A percentile compares a stretch with the other conserved stretches of the same genome.
Evolutionary conservation across 2,888 invertebrate species (phyloP).

Genomic region (Pasiphila rectangulata): DNA sequence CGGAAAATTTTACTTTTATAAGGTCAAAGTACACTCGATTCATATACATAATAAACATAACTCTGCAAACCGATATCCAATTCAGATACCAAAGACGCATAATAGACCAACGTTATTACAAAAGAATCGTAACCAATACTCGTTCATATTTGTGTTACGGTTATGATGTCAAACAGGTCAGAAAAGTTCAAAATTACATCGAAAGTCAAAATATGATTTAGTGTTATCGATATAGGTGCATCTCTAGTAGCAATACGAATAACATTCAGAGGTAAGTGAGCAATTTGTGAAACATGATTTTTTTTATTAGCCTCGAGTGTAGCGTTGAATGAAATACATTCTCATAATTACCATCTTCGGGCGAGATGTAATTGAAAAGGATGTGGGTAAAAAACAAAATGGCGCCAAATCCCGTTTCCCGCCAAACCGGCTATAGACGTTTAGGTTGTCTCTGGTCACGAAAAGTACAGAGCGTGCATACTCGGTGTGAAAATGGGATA

Average conservation of each 20-base stretch:
- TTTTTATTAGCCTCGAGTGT: conserved; percentile 11
- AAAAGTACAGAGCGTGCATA: conserved; percentile 59
- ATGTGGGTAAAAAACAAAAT: conserved; percentile 39
- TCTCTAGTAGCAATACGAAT: conserved; percentile 14
- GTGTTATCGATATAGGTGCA: conserved; percentile 23
- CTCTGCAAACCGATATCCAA: conserved; percentile 12
- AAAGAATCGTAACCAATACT: conserved; percentile 14
- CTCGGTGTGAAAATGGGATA: conserved; percentile 79
- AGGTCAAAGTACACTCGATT: neutral
- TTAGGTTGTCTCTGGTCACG: conserved; percentile 72
- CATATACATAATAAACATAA: conserved; percentile 5
- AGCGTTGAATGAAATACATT: conserved; percentile 29
- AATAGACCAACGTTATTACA: conserved; percentile 14
- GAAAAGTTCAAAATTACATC: conserved; percentile 22
- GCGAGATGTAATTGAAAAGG: conserved; percentile 43
- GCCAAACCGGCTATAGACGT: conserved; percentile 51
- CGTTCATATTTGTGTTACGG: conserved; percentile 21
- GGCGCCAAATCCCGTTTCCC: conserved; percentile 43
- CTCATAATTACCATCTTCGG: conserved; percentile 41
- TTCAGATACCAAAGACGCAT: conserved; percentile 7
- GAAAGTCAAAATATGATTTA: conserved; percentile 20
- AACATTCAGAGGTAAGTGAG: conserved; percentile 17
- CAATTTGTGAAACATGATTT: conserved; percentile 19
- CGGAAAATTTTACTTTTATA: neutral
- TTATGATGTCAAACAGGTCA: conserved; percentile 29